These are phyloP conservation scores for Larimichthys crocea DNA, from an alignment of 2,113 vertebrate species.

Conservation along the genomic window DNA sequence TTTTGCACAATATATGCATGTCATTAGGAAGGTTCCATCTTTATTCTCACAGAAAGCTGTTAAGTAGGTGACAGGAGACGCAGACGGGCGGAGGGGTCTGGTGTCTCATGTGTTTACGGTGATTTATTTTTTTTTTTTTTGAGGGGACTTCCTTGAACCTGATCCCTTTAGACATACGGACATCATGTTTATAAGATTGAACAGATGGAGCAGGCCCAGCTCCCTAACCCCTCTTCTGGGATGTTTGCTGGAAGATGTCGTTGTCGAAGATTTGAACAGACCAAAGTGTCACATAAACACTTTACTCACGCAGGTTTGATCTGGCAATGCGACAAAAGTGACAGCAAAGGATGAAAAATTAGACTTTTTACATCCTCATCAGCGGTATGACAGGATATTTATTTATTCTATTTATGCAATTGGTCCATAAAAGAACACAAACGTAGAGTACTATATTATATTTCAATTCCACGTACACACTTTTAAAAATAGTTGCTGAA, in stretches of 20 bases:
- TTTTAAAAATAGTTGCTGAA: no score
- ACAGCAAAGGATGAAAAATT: background rate
- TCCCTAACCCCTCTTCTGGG: background rate
- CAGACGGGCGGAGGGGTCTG: background rate
- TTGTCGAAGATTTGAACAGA: background rate
- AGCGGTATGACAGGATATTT: background rate
- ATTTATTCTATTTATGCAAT: background rate
- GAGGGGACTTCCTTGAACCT: conserved; percentile 47
- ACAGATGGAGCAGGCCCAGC: background rate
- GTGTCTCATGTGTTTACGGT: conserved; percentile 24
- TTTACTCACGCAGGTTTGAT: conserved; percentile 9
- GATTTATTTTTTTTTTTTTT: conserved; percentile 23
- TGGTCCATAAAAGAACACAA: background rate
- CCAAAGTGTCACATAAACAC: background rate
- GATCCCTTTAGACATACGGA: conserved; percentile 25
- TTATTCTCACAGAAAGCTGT: background rate
- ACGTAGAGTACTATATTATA: background rate
- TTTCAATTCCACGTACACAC: no score
- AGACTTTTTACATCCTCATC: background rate
- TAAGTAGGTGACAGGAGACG: conserved; percentile 38
- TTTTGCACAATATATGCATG: conserved; percentile 13
- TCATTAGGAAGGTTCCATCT: conserved; percentile 19
- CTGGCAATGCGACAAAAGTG: conserved; percentile 22
- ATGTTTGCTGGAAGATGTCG: background rate
- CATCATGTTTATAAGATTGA: background rate